A percentile compares a stretch with the other conserved stretches of the same genome.
phyloP scores from a whole-genome alignment of 2,888 invertebrate genomes.

The Chalcosyrphus nemorum region DNA sequence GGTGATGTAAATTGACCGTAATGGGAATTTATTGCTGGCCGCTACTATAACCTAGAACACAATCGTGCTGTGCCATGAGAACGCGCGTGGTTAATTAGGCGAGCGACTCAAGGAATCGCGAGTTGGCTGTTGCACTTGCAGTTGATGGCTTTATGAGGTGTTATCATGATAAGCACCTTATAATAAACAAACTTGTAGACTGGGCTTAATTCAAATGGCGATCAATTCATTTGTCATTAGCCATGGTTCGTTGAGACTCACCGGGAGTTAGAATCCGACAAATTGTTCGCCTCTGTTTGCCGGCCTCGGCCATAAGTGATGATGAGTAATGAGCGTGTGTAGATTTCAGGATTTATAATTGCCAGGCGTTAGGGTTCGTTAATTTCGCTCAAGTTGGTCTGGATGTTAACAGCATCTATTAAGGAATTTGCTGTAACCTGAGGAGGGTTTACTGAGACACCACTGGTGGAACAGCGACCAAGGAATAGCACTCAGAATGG shows the following conservation, averaged over 20 bases:
- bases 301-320: slow-evolving; percentile 14
- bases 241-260: slow-evolving; percentile 30
- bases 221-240: slow-evolving; percentile 61
- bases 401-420: neutral
- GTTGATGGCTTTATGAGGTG: slow-evolving; percentile 71
- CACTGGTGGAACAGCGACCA: no score
- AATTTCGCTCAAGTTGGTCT: neutral
- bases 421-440: neutral
- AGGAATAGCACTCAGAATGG: no score
- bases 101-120: slow-evolving; percentile 36
- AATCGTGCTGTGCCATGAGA: slow-evolving; percentile 46
- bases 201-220: slow-evolving; percentile 52
- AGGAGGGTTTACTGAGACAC: no score
- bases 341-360: neutral
- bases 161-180: slow-evolving; percentile 58
- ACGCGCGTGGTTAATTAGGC: slow-evolving; percentile 69
- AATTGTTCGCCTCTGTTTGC: slow-evolving; percentile 55
- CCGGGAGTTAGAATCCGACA: slow-evolving; percentile 61
- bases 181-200: slow-evolving; percentile 63
- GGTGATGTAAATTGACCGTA: slow-evolving; percentile 70
- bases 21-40: slow-evolving; percentile 59
- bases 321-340: slow-evolving; percentile 48
- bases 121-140: neutral
- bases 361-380: neutral
- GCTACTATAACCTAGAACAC: slow-evolving; percentile 21